Percentiles rank a stretch among this genome's conserved stretches.
Evolutionary conservation across 2,797 vertebrate species (phyloP).

Genomic region (Takifugu ocellatus): DNA sequence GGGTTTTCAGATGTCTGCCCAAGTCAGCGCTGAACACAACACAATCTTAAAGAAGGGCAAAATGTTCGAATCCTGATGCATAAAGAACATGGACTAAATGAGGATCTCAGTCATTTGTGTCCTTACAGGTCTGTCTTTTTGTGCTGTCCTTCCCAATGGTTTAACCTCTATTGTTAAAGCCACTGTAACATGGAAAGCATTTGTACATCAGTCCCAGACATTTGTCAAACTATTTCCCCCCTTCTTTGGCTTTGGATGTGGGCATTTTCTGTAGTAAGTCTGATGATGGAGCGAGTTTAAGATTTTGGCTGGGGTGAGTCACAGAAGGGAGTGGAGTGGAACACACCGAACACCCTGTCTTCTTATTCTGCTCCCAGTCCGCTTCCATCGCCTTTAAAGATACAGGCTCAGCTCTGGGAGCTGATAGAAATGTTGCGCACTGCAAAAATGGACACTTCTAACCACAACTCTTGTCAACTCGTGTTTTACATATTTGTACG

Average conservation of each 20-base stretch:
- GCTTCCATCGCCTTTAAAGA: slow-evolving; percentile 42
- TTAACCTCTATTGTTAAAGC: too few species aligned
- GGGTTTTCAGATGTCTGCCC: slow-evolving; percentile 64
- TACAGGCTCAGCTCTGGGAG: slow-evolving; percentile 26
- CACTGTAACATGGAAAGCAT: slow-evolving; percentile 17
- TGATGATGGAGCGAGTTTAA: slow-evolving; percentile 35
- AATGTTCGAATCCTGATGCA: slow-evolving; percentile 63
- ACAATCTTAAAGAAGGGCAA: slow-evolving; percentile 39
- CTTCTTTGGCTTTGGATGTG: slow-evolving; percentile 30
- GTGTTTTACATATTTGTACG: background rate
- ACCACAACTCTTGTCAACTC: slow-evolving; percentile 9
- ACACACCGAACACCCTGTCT: slow-evolving; percentile 27
- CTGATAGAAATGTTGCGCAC: slow-evolving; percentile 27
- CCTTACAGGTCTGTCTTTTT: background rate
- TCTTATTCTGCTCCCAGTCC: slow-evolving; percentile 31
- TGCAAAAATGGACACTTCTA: slow-evolving; percentile 23
- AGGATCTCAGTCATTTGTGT: slow-evolving; percentile 62
- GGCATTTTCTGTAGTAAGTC: slow-evolving; percentile 33
- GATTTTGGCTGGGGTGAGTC: slow-evolving; percentile 37
- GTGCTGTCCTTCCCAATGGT: slow-evolving; percentile 11
- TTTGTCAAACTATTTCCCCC: slow-evolving; percentile 25
- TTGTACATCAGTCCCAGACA: slow-evolving; percentile 34
- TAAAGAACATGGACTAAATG: slow-evolving; percentile 69
- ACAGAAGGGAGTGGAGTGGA: slow-evolving; percentile 21
- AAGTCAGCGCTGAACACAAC: slow-evolving; percentile 41